These are phyloP conservation scores for Zophobas atratus DNA, from an alignment of 1,140 invertebrate species.

Conservation along the genomic window DNA sequence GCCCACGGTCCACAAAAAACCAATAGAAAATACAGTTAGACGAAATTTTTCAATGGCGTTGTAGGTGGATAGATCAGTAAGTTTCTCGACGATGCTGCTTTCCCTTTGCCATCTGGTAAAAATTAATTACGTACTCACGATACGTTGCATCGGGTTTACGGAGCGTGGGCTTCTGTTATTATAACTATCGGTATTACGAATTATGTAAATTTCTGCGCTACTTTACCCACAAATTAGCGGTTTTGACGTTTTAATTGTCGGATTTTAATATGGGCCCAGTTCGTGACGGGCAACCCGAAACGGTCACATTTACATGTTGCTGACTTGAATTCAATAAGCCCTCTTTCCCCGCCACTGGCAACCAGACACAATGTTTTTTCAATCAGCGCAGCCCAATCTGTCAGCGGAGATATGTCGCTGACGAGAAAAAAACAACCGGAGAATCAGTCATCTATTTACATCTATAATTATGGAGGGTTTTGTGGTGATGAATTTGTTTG, in stretches of 20 bases:
- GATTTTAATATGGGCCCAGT: constrained; percentile 11
- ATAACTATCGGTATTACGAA: constrained; percentile 12
- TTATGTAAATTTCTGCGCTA: constrained; percentile 33
- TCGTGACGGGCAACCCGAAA: constrained; percentile 3
- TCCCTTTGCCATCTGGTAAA: not conserved
- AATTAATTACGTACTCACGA: constrained; percentile 16
- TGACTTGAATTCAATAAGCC: not conserved
- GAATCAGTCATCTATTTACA: no score
- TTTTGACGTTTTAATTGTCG: constrained; percentile 38
- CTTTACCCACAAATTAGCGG: constrained; percentile 19
- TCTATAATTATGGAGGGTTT: no score
- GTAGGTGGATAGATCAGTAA: constrained; percentile 11
- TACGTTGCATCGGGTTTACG: constrained; percentile 3
- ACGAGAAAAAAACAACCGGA: no score
- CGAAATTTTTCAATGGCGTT: constrained; percentile 25
- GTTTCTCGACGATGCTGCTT: not conserved
- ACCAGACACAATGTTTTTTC: no score
- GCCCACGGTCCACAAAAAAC: constrained; percentile 2
- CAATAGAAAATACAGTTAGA: constrained; percentile 32
- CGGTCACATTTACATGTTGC: not conserved
- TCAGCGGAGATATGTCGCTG: no score
- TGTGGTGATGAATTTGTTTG: no score
- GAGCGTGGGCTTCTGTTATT: constrained; percentile 2
- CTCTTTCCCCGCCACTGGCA: no score
- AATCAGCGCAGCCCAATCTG: no score